Evolutionary conservation across 2,888 invertebrate genomes (phyloP).

Genomic region (Leucozona laternaria): DNA sequence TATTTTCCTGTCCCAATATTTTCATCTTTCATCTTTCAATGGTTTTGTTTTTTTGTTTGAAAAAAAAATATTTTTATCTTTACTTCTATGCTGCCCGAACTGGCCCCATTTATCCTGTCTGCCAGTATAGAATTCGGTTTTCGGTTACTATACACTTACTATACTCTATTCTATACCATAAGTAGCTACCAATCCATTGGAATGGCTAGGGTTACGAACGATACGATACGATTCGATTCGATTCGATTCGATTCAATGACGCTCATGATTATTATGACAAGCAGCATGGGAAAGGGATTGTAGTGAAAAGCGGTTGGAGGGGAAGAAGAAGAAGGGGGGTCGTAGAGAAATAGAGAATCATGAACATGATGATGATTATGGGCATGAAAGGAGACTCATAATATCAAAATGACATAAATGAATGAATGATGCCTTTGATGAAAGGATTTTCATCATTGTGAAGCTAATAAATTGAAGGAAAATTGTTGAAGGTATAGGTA

Average conservation of each 20-base stretch:
- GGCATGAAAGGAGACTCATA: constrained; percentile 64
- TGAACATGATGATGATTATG: constrained; percentile 54
- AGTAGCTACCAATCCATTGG: constrained; percentile 44
- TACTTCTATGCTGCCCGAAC: constrained; percentile 1
- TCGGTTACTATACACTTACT: constrained; percentile 46
- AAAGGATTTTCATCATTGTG: constrained; percentile 71
- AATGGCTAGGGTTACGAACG: constrained; percentile 57
- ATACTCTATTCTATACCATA: neutral
- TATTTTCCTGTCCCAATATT: constrained; percentile 53
- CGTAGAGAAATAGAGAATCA: constrained; percentile 4
- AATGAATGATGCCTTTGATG: constrained; percentile 74
- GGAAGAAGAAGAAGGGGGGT: neutral
- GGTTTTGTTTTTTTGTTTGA: constrained; percentile 12
- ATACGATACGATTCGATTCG: constrained; percentile 60
- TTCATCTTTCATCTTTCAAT: constrained; percentile 61
- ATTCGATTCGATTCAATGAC: constrained; percentile 67
- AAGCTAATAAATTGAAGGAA: constrained; percentile 71
- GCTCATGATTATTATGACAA: constrained; percentile 63
- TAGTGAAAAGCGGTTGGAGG: neutral
- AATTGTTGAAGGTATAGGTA: constrained; percentile 30
- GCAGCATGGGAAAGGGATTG: neutral
- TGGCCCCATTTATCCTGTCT: neutral
- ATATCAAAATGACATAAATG: constrained; percentile 74
- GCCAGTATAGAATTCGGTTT: constrained; percentile 36
- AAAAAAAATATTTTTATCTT: constrained; percentile 26